These are phyloP conservation scores for Lymantria monacha DNA, from an alignment of 2,888 invertebrate genomes.

Conservation along the genomic window DNA sequence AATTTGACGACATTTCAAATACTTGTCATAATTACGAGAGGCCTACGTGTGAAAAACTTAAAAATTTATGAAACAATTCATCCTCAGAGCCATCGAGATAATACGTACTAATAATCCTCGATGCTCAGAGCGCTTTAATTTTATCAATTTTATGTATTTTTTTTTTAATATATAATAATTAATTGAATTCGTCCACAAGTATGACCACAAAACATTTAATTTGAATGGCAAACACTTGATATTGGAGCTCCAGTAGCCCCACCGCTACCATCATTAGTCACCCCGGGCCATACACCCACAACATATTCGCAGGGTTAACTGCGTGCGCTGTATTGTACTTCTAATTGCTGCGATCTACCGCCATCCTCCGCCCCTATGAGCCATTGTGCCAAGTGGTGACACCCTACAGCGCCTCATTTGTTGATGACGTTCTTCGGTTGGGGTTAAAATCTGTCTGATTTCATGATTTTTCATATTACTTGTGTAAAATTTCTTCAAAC, in stretches of 20 bases:
- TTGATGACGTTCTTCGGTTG: slow-evolving; percentile 7
- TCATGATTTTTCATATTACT: background rate
- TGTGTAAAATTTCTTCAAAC: no score
- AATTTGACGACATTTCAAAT: no score
- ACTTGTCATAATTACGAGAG: no score
- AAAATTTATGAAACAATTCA: no score
- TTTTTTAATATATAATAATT: no score
- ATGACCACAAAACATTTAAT: slow-evolving; percentile 9
- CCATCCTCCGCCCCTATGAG: slow-evolving; percentile 25
- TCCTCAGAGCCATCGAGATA: no score
- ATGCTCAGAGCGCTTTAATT: no score
- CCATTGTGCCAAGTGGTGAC: slow-evolving; percentile 11
- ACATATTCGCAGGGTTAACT: slow-evolving; percentile 50
- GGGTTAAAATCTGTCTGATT: slow-evolving; percentile 6
- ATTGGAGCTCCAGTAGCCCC: slow-evolving; percentile 8
- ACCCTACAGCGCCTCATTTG: slow-evolving; percentile 20
- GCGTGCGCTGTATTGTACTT: slow-evolving; percentile 32
- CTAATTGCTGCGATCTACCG: slow-evolving; percentile 38
- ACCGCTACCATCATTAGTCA: slow-evolving; percentile 25
- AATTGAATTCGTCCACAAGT: background rate
- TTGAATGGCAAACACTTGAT: slow-evolving; percentile 13
- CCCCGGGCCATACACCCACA: slow-evolving; percentile 36
- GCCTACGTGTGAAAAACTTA: no score
- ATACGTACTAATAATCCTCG: no score
- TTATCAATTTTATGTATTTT: no score